Conservation (phyloP, 2,888 invertebrate species). For the Luperina nickerlii region DNA sequence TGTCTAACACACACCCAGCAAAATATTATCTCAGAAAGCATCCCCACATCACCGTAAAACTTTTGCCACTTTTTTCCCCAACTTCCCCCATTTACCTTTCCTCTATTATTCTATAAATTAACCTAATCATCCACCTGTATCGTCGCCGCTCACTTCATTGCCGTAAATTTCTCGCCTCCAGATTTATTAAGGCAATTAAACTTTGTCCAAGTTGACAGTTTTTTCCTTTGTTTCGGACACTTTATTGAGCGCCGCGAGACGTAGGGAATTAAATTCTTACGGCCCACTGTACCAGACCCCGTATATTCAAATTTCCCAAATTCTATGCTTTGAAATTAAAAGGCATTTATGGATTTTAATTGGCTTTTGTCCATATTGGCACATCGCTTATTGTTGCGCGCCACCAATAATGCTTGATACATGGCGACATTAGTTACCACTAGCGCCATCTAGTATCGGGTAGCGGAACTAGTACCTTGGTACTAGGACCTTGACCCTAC, state of each 20-base stretch:
- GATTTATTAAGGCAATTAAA: constrained; percentile 90
- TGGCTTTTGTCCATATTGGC: not conserved
- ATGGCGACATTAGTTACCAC: too few relatives aligned
- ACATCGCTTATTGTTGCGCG: too few relatives aligned
- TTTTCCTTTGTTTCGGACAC: constrained; percentile 85
- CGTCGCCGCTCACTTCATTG: constrained; percentile 67
- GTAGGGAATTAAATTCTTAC: constrained; percentile 74
- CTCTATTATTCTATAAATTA: constrained; percentile 53
- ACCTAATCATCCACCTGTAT: constrained; percentile 57
- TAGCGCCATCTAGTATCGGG: too few relatives aligned
- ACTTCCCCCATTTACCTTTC: not conserved
- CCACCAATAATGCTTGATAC: too few relatives aligned
- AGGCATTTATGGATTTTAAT: constrained; percentile 43
- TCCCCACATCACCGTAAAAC: not conserved
- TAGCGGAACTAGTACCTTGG: too few relatives aligned
- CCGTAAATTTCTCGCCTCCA: constrained; percentile 73
- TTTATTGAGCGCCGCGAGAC: constrained; percentile 84
- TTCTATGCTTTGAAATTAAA: constrained; percentile 35
- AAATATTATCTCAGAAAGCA: not conserved
- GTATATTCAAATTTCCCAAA: constrained; percentile 36
- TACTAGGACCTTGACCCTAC: too few relatives aligned
- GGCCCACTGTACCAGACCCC: constrained; percentile 47
- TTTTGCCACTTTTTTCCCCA: not conserved
- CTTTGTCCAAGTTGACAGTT: constrained; percentile 87
- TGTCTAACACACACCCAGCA: not conserved